phyloP scores from a whole-genome alignment of 2,113 vertebrate genomes.

The Aegotheles bennettii region DNA sequence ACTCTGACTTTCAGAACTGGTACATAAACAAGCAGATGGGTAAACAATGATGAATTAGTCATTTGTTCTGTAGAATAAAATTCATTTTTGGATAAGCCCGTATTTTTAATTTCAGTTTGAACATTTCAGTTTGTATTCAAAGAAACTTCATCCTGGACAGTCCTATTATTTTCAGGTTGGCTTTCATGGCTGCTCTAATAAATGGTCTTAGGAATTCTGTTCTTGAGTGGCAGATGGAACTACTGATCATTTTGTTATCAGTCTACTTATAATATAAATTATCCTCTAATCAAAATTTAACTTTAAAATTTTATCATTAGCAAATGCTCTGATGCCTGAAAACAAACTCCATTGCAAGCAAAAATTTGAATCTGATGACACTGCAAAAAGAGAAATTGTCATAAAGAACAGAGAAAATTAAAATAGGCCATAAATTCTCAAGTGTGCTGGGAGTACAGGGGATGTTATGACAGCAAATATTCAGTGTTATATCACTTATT shows the following conservation, averaged over 20 bases:
- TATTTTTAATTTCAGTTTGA: background rate
- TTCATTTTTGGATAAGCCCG: background rate
- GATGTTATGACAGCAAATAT: conserved; percentile 2
- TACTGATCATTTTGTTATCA: background rate
- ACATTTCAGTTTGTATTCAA: background rate
- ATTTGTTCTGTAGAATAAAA: background rate
- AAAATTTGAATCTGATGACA: background rate
- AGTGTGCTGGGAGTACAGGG: background rate
- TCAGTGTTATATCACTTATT: background rate
- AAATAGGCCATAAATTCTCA: conserved; percentile 8
- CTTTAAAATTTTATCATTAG: background rate
- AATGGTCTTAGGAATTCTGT: background rate
- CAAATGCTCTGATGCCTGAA: background rate
- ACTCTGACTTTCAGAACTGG: background rate
- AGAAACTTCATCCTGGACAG: background rate
- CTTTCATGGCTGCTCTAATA: background rate
- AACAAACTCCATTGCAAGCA: background rate
- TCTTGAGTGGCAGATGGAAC: background rate
- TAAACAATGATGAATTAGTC: background rate
- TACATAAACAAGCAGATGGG: background rate
- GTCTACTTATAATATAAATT: background rate
- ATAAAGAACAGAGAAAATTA: conserved; percentile 10
- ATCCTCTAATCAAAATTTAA: background rate
- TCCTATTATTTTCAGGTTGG: background rate
- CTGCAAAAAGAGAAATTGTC: background rate